These are phyloP conservation scores for Phocoena phocoena DNA, from an alignment of 2,113 vertebrate genomes.

Conservation along the genomic window DNA sequence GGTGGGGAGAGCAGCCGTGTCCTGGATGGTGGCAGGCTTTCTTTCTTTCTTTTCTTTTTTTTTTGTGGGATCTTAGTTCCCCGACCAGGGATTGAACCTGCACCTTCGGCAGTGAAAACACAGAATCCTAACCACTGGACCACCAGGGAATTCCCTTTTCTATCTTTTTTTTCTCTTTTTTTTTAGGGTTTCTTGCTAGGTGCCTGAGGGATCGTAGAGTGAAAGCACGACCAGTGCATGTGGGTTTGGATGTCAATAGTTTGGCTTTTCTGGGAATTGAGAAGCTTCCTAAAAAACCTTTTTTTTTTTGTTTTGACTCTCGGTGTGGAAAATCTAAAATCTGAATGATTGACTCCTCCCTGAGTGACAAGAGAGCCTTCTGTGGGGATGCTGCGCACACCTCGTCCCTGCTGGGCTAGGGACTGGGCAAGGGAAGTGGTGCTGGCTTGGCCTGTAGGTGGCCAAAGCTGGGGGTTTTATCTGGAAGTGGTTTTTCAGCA, in stretches of 20 bases:
- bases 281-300: constrained; percentile 11
- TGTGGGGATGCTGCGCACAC: background rate
- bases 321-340: constrained; percentile 14
- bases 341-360: background rate
- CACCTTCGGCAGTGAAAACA: background rate
- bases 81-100: background rate
- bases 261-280: constrained; percentile 4
- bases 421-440: background rate
- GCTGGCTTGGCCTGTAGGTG: background rate
- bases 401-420: background rate
- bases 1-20: background rate
- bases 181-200: background rate
- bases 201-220: background rate
- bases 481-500: constrained; percentile 20
- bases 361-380: background rate
- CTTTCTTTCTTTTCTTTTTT: background rate
- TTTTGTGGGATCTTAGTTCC: background rate
- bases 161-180: background rate
- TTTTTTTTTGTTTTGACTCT: background rate
- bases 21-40: background rate
- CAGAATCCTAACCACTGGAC: background rate
- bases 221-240: background rate
- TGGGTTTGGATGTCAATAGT: background rate
- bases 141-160: background rate
- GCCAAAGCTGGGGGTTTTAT: background rate